Base-by-base conservation (phyloP, 2,888 invertebrate species). In the Zele albiditarsus region DNA sequence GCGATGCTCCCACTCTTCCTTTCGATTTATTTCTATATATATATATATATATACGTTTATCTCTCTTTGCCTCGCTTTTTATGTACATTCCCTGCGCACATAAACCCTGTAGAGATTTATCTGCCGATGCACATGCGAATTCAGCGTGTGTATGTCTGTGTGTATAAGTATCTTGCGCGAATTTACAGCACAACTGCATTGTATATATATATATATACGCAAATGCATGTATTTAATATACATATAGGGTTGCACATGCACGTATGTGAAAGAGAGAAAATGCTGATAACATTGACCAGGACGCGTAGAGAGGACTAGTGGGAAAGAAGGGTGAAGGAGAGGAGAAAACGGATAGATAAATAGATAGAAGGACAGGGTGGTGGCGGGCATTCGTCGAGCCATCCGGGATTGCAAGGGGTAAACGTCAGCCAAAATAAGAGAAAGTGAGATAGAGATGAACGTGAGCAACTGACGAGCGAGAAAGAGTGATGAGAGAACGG, bases 61-160 rank as follows among this genome's bases (percentile, higher is more conserved):
- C 49, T 53, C 72, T 75, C 73, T 76, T 74, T 73, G 70, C 27
- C 72, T 67, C 60, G 69, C 71, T 76, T 58, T 77, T 72, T 38
- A 38, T 80, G 83, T 81, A 53, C 20, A 80, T 81, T 80, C 78
- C 76, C 80, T 76, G 78, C 74, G 79, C 82, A 82, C 84, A 84
- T 85, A 85, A 87, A 84, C 86, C 84, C 84, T 85, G 81, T 82
- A 76, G 85, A 86, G 86, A 88, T 88, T 87, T 88, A 88, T 88
- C 86, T 83, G 84, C 78, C 86, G 84, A 85, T 86, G 85, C 83
- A 81, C 78, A 80, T 73, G 77, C 72, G 84, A 84, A 83, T 86
- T 85, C 84, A 53, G 3, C n/a, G 53, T 23, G 20, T 53, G 2
- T 53, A 10, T 53, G 20, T n/a, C 3, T 46, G 2, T n/a, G 46